A percentile compares a stretch with the other conserved stretches of the same genome.
phyloP scores from a whole-genome alignment of 2,797 vertebrate genomes.

The Lacerta agilis region DNA sequence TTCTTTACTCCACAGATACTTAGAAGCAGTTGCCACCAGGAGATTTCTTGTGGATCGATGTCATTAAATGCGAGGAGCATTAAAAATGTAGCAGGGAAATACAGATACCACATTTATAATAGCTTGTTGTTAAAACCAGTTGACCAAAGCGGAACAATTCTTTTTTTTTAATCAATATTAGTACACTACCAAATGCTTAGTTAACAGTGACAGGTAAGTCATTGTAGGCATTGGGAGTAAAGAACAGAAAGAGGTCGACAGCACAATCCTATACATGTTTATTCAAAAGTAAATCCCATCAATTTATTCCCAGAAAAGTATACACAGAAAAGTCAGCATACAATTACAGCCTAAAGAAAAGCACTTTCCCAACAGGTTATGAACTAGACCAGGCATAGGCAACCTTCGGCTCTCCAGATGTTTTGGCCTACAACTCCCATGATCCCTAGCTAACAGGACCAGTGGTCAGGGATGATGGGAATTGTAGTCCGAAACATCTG shows the following conservation, averaged over 20 bases:
- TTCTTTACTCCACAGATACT: background rate
- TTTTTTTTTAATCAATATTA: background rate
- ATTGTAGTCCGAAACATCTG: too few species aligned
- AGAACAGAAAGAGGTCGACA: background rate
- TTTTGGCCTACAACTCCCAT: too few species aligned
- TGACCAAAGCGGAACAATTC: background rate
- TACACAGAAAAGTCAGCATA: too few species aligned
- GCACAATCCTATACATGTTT: too few species aligned
- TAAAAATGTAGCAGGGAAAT: background rate
- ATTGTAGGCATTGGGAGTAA: background rate
- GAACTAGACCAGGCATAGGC: too few species aligned
- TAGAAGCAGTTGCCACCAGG: background rate
- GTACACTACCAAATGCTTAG: background rate
- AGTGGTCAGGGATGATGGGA: too few species aligned
- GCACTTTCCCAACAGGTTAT: too few species aligned
- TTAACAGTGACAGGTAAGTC: background rate
- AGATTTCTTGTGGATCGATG: background rate
- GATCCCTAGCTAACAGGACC: too few species aligned
- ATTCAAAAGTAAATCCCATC: too few species aligned
- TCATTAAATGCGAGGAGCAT: background rate
- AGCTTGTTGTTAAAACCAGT: background rate
- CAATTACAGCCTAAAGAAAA: too few species aligned
- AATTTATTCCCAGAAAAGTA: too few species aligned
- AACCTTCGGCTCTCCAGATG: too few species aligned
- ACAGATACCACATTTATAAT: background rate